These are phyloP conservation scores for Agonopterix alstromeriana DNA, from an alignment of 2,888 invertebrate genomes.

Conservation along the genomic window DNA sequence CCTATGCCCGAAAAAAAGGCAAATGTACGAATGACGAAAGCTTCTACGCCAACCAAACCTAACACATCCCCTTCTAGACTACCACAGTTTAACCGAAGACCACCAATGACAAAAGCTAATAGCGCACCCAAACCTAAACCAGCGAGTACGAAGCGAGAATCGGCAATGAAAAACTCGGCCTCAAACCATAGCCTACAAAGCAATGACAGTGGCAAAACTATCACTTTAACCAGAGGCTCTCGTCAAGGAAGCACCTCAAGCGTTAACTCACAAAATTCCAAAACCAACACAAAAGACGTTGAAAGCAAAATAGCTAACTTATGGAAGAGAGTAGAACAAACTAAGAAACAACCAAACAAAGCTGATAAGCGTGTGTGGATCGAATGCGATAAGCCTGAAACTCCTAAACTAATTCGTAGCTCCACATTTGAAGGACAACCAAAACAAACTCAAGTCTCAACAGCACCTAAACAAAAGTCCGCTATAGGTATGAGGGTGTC, in stretches of 20 bases:
- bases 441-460: slow-evolving; percentile 40
- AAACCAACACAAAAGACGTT: slow-evolving; percentile 76
- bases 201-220: slow-evolving; percentile 65
- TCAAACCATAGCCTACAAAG: slow-evolving; percentile 77
- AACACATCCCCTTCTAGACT: slow-evolving; percentile 65
- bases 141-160: slow-evolving; percentile 32
- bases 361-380: slow-evolving; percentile 80
- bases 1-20: slow-evolving; percentile 48
- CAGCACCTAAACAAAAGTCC: slow-evolving; percentile 65
- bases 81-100: slow-evolving; percentile 48
- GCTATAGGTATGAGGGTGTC: slow-evolving; percentile 63
- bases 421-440: slow-evolving; percentile 81
- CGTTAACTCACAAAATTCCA: slow-evolving; percentile 78
- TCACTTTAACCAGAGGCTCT: slow-evolving; percentile 49
- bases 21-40: slow-evolving; percentile 28
- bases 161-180: slow-evolving; percentile 64
- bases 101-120: slow-evolving; percentile 36
- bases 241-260: slow-evolving; percentile 70
- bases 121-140: slow-evolving; percentile 31
- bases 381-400: slow-evolving; percentile 51
- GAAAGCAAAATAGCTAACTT: slow-evolving; percentile 88
- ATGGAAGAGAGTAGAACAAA: slow-evolving; percentile 87
- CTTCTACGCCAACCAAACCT: slow-evolving; percentile 41
- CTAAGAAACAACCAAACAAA: slow-evolving; percentile 75
- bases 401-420: slow-evolving; percentile 74